A percentile compares a stretch with the other conserved stretches of the same genome.
Conservation (phyloP, 2,113 vertebrate species). For the Diadophis punctatus region DNA sequence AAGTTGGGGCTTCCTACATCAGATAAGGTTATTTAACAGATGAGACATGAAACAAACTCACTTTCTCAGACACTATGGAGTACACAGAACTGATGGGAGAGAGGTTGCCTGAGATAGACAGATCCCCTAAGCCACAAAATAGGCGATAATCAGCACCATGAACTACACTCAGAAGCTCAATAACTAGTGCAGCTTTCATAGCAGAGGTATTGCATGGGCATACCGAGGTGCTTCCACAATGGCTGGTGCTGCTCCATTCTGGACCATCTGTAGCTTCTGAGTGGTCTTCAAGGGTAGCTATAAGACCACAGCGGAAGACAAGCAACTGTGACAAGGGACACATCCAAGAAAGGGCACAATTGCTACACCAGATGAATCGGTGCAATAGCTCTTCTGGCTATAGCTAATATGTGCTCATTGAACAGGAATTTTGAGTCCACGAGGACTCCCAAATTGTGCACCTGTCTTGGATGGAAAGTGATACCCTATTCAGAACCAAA, state of each 20-base stretch:
- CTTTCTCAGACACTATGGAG: neutral
- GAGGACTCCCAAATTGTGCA: neutral
- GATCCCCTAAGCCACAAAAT: neutral
- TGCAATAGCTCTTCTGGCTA: neutral
- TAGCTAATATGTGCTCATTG: neutral
- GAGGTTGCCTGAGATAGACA: neutral
- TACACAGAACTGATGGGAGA: neutral
- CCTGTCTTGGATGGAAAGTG: neutral
- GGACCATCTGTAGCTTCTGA: neutral
- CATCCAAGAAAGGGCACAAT: neutral
- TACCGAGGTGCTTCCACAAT: neutral
- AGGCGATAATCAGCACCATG: neutral
- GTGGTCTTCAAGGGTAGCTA: neutral
- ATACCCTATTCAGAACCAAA: neutral
- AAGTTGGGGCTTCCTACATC: neutral
- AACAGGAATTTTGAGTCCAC: neutral
- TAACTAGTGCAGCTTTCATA: neutral
- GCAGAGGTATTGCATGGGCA: neutral
- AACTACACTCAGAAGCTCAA: neutral
- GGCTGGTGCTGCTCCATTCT: neutral
- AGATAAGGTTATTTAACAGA: neutral
- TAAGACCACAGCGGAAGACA: neutral
- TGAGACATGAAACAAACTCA: neutral
- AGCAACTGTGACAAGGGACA: neutral
- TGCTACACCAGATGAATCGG: neutral